Percentiles rank a stretch among this genome's conserved stretches.
Conservation (phyloP, 2,113 vertebrate species). For the Semnornis frantzii region DNA sequence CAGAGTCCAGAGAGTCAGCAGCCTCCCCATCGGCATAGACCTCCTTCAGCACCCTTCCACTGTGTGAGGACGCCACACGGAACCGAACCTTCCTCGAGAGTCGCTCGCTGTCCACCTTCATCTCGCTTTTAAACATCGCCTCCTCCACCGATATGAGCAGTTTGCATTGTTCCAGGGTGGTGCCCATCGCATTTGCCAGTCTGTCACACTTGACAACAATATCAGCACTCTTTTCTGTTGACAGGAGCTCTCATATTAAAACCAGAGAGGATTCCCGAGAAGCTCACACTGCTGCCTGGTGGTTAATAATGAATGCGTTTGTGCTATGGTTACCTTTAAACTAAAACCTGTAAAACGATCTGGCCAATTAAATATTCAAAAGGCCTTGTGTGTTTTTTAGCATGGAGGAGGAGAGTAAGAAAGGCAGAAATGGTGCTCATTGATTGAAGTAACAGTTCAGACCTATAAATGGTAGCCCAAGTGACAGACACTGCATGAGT, state of each 20-base stretch:
- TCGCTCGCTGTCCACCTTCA: constrained; percentile 74
- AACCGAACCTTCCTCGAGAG: constrained; percentile 90
- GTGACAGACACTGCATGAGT: neutral
- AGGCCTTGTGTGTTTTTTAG: constrained; percentile 66
- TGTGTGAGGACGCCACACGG: constrained; percentile 91
- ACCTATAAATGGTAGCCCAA: neutral
- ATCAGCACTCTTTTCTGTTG: constrained; percentile 57
- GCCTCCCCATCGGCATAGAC: constrained; percentile 89
- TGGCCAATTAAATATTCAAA: constrained; percentile 85
- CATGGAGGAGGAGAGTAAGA: neutral
- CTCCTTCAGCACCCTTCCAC: constrained; percentile 92
- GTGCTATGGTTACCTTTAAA: constrained; percentile 95
- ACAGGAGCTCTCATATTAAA: constrained; percentile 65
- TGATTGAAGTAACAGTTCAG: neutral
- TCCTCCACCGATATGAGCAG: constrained; percentile 73
- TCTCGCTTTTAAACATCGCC: constrained; percentile 69
- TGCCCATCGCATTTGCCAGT: constrained; percentile 43
- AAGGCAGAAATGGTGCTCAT: neutral
- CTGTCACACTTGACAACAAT: constrained; percentile 61
- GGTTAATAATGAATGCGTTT: constrained; percentile 90
- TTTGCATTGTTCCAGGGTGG: constrained; percentile 79
- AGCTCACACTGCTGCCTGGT: constrained; percentile 63
- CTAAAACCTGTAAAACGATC: constrained; percentile 88
- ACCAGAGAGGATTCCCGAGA: constrained; percentile 73
- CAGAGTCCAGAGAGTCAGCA: constrained; percentile 87